Evolutionary conservation across 2,113 vertebrate species (phyloP).

Genomic region (Cyanoramphus novaezelandiae): DNA sequence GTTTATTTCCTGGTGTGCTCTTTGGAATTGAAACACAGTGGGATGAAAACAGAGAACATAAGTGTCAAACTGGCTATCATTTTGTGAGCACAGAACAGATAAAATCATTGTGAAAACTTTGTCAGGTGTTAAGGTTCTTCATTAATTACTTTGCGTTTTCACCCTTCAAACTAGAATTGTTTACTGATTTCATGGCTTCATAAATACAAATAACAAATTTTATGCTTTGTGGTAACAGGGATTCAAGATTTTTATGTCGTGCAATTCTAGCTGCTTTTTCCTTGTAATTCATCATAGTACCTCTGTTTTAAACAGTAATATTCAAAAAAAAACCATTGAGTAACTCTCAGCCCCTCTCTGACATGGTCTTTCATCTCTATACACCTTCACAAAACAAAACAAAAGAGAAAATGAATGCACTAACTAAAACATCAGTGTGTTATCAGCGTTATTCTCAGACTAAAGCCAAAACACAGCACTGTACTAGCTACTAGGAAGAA

Average conservation of each 20-base stretch:
- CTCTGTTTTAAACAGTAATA: not conserved
- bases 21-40: not conserved
- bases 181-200: not conserved
- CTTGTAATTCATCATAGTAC: not conserved
- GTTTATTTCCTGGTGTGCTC: not conserved
- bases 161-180: not conserved
- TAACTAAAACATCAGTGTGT: not conserved
- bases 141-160: not conserved
- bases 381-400: not conserved
- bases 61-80: not conserved
- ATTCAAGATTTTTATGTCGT: not conserved
- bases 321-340: not conserved
- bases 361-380: not conserved
- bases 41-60: not conserved
- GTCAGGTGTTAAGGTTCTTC: not conserved
- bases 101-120: not conserved
- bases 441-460: not conserved
- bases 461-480: not conserved
- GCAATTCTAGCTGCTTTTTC: not conserved
- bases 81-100: not conserved
- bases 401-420: not conserved
- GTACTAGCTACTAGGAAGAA: not conserved
- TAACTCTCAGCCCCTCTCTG: not conserved
- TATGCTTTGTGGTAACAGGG: not conserved
- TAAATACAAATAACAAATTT: not conserved